A percentile compares a stretch with the other conserved stretches of the same genome.
These are phyloP conservation scores for Anarhynchus alexandrinus DNA, from an alignment of 2,113 vertebrate species.

Conservation along the genomic window DNA sequence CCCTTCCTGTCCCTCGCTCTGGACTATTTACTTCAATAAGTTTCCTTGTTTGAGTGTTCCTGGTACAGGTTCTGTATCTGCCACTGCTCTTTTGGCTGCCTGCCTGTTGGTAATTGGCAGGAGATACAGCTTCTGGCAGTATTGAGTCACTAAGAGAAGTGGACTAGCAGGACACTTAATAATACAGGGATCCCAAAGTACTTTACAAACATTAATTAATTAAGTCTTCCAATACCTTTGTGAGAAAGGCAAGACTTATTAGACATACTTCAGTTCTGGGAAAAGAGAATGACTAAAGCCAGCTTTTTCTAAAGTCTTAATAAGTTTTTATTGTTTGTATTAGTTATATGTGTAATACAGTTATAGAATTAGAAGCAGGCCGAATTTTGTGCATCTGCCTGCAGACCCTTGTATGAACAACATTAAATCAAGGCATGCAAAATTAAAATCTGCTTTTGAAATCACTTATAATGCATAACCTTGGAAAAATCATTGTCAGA, in stretches of 20 bases:
- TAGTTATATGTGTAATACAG: neutral
- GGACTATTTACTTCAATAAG: neutral
- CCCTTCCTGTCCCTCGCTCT: neutral
- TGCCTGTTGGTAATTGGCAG: neutral
- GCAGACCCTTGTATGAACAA: neutral
- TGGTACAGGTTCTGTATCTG: neutral
- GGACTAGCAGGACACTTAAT: neutral
- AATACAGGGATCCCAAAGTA: neutral
- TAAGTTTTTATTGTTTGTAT: neutral
- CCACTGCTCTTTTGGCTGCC: neutral
- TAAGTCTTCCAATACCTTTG: neutral
- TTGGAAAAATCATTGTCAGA: neutral
- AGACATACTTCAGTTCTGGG: neutral
- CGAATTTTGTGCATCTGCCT: neutral
- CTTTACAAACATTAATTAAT: conserved; percentile 19
- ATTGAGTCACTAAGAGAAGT: neutral
- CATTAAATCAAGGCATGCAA: neutral
- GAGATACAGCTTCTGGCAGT: neutral
- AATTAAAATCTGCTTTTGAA: neutral
- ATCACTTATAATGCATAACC: neutral
- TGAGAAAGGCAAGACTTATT: neutral
- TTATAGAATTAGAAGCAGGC: neutral
- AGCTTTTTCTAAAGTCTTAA: neutral
- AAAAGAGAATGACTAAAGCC: neutral
- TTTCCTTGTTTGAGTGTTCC: neutral